Evolutionary conservation across 1,140 invertebrate genomes (phyloP).

Genomic region (Orchestia grillus): DNA sequence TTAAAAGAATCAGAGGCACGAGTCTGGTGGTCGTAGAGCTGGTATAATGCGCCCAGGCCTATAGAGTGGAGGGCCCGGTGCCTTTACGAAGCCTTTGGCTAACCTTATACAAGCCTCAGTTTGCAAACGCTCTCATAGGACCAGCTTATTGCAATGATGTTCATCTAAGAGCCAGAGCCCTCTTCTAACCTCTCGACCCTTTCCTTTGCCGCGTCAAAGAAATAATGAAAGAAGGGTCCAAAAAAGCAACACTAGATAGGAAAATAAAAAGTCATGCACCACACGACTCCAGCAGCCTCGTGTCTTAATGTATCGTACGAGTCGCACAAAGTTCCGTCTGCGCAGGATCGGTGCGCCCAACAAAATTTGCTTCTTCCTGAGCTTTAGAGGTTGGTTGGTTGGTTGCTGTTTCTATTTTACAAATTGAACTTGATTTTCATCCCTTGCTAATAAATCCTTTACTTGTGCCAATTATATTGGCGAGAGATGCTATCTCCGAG

Average conservation of each 20-base stretch:
- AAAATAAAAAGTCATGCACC: slow-evolving; percentile 56
- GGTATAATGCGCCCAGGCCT: not conserved
- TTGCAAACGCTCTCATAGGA: slow-evolving; percentile 43
- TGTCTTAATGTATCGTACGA: not conserved
- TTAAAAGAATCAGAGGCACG: not conserved
- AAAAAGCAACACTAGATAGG: slow-evolving; percentile 52
- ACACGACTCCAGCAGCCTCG: slow-evolving; percentile 4
- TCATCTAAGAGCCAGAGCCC: slow-evolving; percentile 51
- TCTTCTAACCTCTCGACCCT: slow-evolving; percentile 54
- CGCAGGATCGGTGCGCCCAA: not conserved
- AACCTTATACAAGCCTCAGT: slow-evolving; percentile 31
- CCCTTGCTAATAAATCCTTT: not conserved
- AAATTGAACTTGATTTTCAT: not conserved
- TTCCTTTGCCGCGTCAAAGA: slow-evolving; percentile 46
- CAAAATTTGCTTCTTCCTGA: slow-evolving; percentile 40
- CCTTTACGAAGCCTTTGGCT: not conserved
- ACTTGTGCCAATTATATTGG: not conserved
- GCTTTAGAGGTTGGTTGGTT: slow-evolving; percentile 2
- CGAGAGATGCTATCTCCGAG: not conserved
- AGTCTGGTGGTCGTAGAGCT: not conserved
- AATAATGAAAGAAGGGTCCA: slow-evolving; percentile 31
- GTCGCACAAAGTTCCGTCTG: slow-evolving; percentile 7
- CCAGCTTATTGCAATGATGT: slow-evolving; percentile 54
- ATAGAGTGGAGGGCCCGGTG: not conserved
- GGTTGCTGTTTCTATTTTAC: not conserved